Conservation (phyloP, 2,113 vertebrate species). For the Macrotus californicus region DNA sequence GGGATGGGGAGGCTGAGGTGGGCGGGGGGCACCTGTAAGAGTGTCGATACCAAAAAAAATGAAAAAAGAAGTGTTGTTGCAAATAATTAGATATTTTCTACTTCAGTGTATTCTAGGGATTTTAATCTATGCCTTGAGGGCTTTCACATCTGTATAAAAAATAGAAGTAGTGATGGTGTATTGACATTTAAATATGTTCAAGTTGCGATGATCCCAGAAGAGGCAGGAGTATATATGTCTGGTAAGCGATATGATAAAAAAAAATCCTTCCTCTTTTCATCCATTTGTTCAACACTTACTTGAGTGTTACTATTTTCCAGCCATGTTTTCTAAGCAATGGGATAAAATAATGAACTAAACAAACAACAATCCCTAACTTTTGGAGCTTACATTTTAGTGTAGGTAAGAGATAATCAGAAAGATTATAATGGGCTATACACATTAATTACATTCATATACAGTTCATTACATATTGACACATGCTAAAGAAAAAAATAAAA, state of each 20-base stretch:
- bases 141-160: background rate
- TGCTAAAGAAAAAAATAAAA: background rate
- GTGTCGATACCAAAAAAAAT: background rate
- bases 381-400: background rate
- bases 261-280: background rate
- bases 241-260: background rate
- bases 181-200: background rate
- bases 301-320: background rate
- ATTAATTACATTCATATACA: background rate
- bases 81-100: background rate
- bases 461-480: background rate
- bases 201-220: background rate
- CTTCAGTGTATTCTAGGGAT: background rate
- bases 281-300: background rate
- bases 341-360: background rate
- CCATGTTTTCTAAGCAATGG: background rate
- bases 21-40: too few relatives aligned
- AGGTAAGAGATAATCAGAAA: background rate
- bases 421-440: background rate
- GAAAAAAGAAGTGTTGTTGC: background rate
- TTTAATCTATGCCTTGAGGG: background rate
- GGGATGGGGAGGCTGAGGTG: too few relatives aligned
- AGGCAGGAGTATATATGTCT: background rate
- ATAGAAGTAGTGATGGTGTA: background rate
- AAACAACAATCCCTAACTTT: background rate